A percentile compares a stretch with the other conserved stretches of the same genome.
Conservation (phyloP, 2,888 invertebrate genomes). For the Sisyra terminalis region DNA sequence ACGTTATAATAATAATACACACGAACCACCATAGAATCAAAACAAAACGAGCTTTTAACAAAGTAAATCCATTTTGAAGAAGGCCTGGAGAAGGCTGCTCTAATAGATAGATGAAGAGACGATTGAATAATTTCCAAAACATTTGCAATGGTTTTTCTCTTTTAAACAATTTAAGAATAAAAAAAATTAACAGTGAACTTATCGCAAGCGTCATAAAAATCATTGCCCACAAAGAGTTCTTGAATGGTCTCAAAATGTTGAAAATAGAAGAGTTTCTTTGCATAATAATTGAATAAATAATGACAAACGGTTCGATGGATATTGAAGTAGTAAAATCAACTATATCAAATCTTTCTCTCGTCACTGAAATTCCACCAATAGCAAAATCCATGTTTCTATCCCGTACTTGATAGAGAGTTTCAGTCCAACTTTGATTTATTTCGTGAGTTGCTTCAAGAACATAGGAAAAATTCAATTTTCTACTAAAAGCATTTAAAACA, state of each 20-base stretch:
- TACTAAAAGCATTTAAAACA: not conserved
- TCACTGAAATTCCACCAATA: not conserved
- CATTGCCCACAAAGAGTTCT: not conserved
- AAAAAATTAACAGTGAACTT: not conserved
- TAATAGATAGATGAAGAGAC: not conserved
- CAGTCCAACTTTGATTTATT: too few relatives aligned
- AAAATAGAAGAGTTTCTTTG: not conserved
- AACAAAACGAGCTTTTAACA: not conserved
- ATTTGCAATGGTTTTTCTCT: not conserved
- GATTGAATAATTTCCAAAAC: not conserved
- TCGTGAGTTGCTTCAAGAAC: not conserved
- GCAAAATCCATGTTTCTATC: not conserved
- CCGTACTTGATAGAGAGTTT: not conserved
- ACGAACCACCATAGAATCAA: not conserved
- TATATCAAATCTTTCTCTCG: not conserved
- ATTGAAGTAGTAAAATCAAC: not conserved
- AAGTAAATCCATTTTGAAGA: not conserved
- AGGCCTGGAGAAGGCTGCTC: not conserved
- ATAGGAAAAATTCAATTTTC: slow-evolving; percentile 1
- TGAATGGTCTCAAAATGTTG: slow-evolving; percentile 1
- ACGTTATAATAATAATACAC: not conserved
- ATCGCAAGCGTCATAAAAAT: not conserved
- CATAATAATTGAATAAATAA: not conserved
- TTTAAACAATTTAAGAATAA: not conserved
- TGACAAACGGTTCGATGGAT: not conserved